Evolutionary conservation across 2,888 invertebrate species (phyloP).

Genomic region (Amorpha juglandis): DNA sequence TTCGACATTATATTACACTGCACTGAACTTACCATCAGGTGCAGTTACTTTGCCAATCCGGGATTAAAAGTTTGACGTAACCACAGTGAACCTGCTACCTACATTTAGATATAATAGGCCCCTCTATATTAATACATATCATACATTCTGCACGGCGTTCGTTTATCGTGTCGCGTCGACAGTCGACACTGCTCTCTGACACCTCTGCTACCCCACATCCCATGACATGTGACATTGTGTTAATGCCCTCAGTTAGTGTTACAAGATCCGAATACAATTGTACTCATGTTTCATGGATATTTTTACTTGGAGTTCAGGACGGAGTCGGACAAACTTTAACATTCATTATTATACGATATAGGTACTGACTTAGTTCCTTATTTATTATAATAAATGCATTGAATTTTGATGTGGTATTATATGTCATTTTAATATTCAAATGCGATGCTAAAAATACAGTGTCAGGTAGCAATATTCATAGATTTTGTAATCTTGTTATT

Average conservation of each 20-base stretch:
- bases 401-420: too few relatives aligned
- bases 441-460: too few relatives aligned
- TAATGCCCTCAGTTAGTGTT: neutral
- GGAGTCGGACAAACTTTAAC: neutral
- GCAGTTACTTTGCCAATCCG: too few relatives aligned
- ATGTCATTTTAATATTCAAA: too few relatives aligned
- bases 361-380: too few relatives aligned
- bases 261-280: neutral
- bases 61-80: too few relatives aligned
- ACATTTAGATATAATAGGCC: neutral
- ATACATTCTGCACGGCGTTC: neutral
- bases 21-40: too few relatives aligned
- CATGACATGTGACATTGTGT: constrained; percentile 6
- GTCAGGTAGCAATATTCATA: too few relatives aligned
- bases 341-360: neutral
- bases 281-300: neutral
- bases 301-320: neutral
- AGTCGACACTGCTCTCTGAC: constrained; percentile 4
- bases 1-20: too few relatives aligned
- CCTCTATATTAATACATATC: neutral
- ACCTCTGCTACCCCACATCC: neutral
- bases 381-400: too few relatives aligned
- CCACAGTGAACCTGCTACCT: too few relatives aligned
- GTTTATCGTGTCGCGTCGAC: neutral
- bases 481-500: too few relatives aligned